phyloP scores from a whole-genome alignment of 2,888 invertebrate genomes.

The Macrosiphum euphorbiae region DNA sequence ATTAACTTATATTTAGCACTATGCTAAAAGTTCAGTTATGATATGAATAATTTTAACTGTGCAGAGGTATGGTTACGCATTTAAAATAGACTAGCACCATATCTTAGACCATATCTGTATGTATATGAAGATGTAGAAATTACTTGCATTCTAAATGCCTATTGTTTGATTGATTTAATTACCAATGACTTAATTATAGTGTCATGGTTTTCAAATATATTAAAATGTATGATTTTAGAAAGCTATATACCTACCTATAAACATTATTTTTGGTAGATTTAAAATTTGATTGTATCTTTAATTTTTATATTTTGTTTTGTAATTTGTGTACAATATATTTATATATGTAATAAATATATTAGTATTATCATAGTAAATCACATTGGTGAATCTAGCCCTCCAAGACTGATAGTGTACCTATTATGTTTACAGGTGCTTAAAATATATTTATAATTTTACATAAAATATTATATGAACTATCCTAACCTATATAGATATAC shows the following conservation, averaged over 20 bases:
- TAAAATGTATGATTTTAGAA: neutral
- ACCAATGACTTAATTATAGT: neutral
- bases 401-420: neutral
- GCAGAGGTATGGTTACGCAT: neutral
- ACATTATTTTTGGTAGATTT: neutral
- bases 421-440: neutral
- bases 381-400: neutral
- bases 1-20: neutral
- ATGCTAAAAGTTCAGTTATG: neutral
- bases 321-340: neutral
- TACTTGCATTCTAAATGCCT: constrained; percentile 9
- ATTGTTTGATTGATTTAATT: neutral
- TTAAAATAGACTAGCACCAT: neutral
- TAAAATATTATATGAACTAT: neutral
- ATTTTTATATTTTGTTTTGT: neutral
- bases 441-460: neutral
- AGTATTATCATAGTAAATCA: neutral
- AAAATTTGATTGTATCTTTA: neutral
- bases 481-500: neutral
- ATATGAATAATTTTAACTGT: neutral
- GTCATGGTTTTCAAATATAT: neutral
- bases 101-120: neutral
- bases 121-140: constrained; percentile 4
- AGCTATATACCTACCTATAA: neutral
- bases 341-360: neutral